Base-by-base conservation (phyloP, 1,140 invertebrate genomes). In the Drosophila dunni region DNA sequence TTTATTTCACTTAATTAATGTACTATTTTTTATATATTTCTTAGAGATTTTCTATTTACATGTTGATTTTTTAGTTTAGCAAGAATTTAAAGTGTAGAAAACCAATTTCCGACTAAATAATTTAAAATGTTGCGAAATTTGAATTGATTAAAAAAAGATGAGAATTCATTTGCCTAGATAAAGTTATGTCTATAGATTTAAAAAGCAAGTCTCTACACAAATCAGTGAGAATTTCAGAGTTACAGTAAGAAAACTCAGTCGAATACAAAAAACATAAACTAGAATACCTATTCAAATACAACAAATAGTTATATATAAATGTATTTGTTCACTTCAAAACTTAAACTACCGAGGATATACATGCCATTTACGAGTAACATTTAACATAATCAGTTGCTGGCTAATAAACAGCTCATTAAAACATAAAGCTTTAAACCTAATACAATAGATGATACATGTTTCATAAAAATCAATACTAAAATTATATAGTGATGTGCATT, bases 381-480 rank as follows among this genome's bases (percentile, higher is more conserved):
- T 58, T 74, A 74, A 74, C 71, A 69, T 74, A 69, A 74, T 74
- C 70, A 73, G 70, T 68, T 67, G 70, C 64, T 54, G 63, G 70
- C 46, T 66, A 34, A 40, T 33, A 51, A 53, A 67, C 64, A 51
- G 69, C 70, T 72, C 62, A 50, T 68, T 81, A 88, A 77, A 76
- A 79, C 63, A 71, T 88, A 88, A 88, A 88, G 83, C 83, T 88
- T 80, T 89, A 80, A 88, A 88, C 83, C 84, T 88, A 88, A 88
- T 88, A 88, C 83, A 78, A 84, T 79, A 68, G 68, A 58, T 79
- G 72, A 83, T 29, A 29, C 24, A 29, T 29, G 24, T 5, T 29
- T 5, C 60, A 79, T 72, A 66, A 54, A 68, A 71, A 72, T 29
- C 24, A 74, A 84, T 78, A 69, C 71, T 73, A 68, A 77, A 73